These are phyloP conservation scores for Limosa lapponica DNA, from an alignment of 2,797 vertebrate species.

Conservation along the genomic window DNA sequence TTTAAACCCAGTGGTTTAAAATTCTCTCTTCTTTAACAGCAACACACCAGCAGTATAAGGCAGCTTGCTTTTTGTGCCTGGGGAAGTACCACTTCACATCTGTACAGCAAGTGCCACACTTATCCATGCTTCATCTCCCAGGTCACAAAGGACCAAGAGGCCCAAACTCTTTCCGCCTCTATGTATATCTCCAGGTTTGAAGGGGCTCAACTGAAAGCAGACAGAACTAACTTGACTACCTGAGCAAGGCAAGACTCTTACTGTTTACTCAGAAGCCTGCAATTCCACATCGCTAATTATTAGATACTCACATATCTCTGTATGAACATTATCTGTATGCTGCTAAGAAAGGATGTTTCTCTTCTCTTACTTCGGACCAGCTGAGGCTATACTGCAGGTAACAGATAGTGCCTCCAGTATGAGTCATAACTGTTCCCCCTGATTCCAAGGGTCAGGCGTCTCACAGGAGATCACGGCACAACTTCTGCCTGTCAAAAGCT, in stretches of 20 bases:
- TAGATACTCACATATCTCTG: not conserved
- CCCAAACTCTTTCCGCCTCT: not conserved
- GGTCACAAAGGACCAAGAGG: not conserved
- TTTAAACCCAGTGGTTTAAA: not conserved
- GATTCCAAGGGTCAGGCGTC: not conserved
- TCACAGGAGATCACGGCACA: not conserved
- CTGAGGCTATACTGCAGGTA: not conserved
- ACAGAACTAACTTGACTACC: not conserved
- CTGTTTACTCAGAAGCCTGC: not conserved
- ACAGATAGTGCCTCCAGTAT: accelerated
- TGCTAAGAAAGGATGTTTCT: not conserved
- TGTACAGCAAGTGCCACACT: not conserved
- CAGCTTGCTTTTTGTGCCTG: not conserved
- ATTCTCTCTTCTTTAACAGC: not conserved
- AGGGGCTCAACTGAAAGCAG: not conserved
- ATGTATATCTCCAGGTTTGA: not conserved
- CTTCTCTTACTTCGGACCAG: not conserved
- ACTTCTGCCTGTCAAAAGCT: not conserved
- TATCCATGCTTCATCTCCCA: not conserved
- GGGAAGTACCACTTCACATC: not conserved
- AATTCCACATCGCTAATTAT: not conserved
- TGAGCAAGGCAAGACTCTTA: not conserved
- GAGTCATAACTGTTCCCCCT: not conserved
- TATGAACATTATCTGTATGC: not conserved
- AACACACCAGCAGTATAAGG: not conserved